Conservation (phyloP, 2,797 vertebrate genomes). For the Iguana delicatissima region DNA sequence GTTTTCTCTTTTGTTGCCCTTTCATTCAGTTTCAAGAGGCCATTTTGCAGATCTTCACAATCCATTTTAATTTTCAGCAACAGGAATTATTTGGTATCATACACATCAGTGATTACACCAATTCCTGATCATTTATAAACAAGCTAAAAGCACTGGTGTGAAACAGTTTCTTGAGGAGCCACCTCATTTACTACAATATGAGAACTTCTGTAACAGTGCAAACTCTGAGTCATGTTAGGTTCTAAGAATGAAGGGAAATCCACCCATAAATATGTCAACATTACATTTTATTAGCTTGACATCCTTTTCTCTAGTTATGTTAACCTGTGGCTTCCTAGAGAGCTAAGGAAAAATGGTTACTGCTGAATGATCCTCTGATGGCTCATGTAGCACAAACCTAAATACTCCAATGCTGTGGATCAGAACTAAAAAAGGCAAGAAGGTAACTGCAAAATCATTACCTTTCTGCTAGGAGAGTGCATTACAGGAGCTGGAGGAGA, state of each 20-base stretch:
- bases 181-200: background rate
- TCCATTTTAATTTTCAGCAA: background rate
- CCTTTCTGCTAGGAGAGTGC: conserved; percentile 99
- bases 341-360: background rate
- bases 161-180: background rate
- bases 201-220: background rate
- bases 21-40: background rate
- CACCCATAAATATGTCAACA: background rate
- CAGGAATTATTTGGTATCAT: background rate
- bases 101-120: background rate
- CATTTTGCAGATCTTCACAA: background rate
- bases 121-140: background rate
- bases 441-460: conserved; percentile 67
- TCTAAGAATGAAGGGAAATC: background rate
- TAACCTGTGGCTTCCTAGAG: background rate
- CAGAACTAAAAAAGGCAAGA: background rate
- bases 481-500: conserved; percentile 98
- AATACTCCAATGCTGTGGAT: fast-evolving
- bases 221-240: background rate
- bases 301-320: background rate
- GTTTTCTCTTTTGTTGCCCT: background rate
- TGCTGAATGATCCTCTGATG: background rate
- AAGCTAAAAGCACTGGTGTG: background rate
- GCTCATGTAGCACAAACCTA: background rate
- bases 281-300: background rate